Percentiles rank a stretch among this genome's conserved stretches.
These are phyloP conservation scores for Prochilodus magdalenae DNA, from an alignment of 2,113 vertebrate species.

Conservation along the genomic window DNA sequence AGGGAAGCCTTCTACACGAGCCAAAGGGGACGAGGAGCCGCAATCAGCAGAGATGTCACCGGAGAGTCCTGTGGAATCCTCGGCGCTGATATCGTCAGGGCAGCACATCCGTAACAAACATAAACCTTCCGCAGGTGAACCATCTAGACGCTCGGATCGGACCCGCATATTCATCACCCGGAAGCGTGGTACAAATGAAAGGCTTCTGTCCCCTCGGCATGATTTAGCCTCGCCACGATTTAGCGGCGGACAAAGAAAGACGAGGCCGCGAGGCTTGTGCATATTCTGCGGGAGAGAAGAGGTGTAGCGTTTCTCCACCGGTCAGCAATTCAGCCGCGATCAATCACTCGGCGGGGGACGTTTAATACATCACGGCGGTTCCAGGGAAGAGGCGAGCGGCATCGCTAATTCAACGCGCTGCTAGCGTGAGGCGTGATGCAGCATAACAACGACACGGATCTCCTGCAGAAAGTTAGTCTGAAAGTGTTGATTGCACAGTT, in stretches of 20 bases:
- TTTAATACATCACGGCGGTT: constrained; percentile 44
- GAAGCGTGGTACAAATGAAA: constrained; percentile 23
- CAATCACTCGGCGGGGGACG: constrained; percentile 32
- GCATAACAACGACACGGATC: constrained; percentile 12
- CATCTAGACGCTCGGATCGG: not conserved
- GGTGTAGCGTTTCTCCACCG: constrained; percentile 24
- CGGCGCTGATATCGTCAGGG: not conserved
- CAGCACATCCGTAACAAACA: constrained; percentile 1
- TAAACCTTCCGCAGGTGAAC: not conserved
- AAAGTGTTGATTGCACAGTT: not conserved
- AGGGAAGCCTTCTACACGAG: not conserved
- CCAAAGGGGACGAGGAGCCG: not conserved
- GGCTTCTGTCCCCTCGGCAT: not conserved
- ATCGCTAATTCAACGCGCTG: not conserved
- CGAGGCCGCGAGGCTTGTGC: constrained; percentile 5
- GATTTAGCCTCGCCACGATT: constrained; percentile 8
- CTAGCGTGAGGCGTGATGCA: constrained; percentile 7
- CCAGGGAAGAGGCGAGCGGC: not conserved
- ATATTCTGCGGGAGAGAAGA: not conserved
- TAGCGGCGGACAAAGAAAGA: not conserved
- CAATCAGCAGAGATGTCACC: not conserved
- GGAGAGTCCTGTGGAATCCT: not conserved
- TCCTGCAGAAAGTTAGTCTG: not conserved
- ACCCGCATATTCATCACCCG: constrained; percentile 33
- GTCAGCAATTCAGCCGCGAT: constrained; percentile 47